These are phyloP conservation scores for Amniataba percoides DNA, from an alignment of 2,797 vertebrate genomes.

Conservation along the genomic window DNA sequence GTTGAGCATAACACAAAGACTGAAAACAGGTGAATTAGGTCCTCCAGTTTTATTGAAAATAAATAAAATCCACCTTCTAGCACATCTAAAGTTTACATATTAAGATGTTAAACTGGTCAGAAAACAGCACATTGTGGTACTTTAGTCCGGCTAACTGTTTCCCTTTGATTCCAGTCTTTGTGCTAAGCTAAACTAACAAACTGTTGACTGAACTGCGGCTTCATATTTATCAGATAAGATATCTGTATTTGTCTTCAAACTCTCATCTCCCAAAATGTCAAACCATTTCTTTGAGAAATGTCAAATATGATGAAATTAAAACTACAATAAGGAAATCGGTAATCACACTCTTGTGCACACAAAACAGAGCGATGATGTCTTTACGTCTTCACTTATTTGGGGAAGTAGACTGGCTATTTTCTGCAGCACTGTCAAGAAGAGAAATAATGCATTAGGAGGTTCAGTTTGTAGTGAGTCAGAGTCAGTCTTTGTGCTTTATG, in stretches of 20 bases:
- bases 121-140: too few relatives aligned
- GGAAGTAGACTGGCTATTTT: constrained; percentile 6
- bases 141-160: background rate
- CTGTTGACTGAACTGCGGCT: background rate
- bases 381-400: constrained; percentile 2
- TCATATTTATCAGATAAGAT: background rate
- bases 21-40: background rate
- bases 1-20: background rate
- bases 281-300: background rate
- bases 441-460: constrained; percentile 35
- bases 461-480: background rate
- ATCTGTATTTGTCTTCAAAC: background rate
- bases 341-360: background rate
- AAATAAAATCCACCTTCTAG: background rate
- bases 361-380: background rate
- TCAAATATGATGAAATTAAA: constrained; percentile 30
- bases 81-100: background rate
- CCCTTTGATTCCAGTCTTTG: background rate
- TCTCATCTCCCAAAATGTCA: background rate
- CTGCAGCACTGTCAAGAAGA: constrained; percentile 81
- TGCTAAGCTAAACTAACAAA: background rate
- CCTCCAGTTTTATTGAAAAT: background rate
- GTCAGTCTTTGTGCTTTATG: background rate
- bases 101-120: background rate
- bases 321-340: background rate